These are phyloP conservation scores for Odontamblyopus rebecca DNA, from an alignment of 2,797 vertebrate genomes.

Conservation along the genomic window DNA sequence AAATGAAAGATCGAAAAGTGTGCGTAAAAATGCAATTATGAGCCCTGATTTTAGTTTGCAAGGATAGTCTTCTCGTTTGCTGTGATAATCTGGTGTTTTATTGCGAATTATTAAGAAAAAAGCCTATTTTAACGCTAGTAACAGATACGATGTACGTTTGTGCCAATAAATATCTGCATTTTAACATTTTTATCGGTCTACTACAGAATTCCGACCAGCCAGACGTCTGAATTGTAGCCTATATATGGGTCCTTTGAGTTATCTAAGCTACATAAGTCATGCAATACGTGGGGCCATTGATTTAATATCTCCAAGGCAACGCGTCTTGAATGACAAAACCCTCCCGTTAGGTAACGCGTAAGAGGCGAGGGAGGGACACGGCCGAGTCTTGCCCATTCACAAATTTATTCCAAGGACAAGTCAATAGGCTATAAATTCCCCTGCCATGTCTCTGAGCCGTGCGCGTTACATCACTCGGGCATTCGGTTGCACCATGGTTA, in stretches of 20 bases:
- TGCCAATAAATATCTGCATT: not conserved
- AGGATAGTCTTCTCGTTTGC: not conserved
- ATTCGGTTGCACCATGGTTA: not conserved
- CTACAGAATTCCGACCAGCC: not conserved
- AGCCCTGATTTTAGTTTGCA: too few species aligned
- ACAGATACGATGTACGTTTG: not conserved
- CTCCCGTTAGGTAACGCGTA: slow-evolving; percentile 41
- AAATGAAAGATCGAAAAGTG: not conserved
- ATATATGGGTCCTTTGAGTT: not conserved
- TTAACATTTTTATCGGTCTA: not conserved
- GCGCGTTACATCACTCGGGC: not conserved
- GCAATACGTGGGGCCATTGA: slow-evolving; percentile 58
- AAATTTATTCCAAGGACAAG: slow-evolving; percentile 66
- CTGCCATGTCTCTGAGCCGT: slow-evolving; percentile 14
- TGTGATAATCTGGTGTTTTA: not conserved
- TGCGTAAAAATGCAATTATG: not conserved
- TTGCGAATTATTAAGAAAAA: not conserved
- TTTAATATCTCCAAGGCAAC: slow-evolving; percentile 71
- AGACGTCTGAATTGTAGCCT: not conserved
- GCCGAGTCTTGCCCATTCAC: slow-evolving; percentile 46
- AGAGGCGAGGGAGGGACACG: slow-evolving; percentile 53
- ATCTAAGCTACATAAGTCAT: not conserved
- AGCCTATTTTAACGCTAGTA: not conserved
- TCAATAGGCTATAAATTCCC: slow-evolving; percentile 19
- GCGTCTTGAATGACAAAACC: slow-evolving; percentile 53